Base-by-base conservation (phyloP, 1,140 invertebrate genomes). In the Cydia pomonella region DNA sequence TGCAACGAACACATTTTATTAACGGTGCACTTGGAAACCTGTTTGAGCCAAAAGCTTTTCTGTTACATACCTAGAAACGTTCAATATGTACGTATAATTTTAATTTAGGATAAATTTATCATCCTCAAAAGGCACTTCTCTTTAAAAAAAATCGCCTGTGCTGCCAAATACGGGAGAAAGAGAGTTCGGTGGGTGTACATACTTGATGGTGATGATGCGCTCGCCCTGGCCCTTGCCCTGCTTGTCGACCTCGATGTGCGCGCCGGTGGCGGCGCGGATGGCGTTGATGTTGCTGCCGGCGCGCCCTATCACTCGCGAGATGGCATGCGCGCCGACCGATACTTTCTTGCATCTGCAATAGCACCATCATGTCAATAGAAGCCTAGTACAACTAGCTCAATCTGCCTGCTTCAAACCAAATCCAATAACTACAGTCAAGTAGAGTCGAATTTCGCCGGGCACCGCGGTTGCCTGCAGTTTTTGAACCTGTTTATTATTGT, bases 231-330 rank as follows among this genome's bases (percentile, higher is more conserved):
- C 97, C 94, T 99, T 99, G 85, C 96, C 96, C 93, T 98, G 97
- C 88, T 99, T 99, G 89, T 99, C 98, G 1, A 99, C 97, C 93
- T 99, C 98, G 85, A 99, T 99, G 87, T 99, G 97, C 4, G 98
- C 98, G 72, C 98, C 98, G 16, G 98, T 99, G 25, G 97, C 96
- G 76, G 97, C 96, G 77, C 98, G 94, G 84, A 99, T 99, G 6
- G 98, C 97, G 94, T 99, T 99, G 80, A 99, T 99, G 93, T 99
- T 99, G 92, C 97, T 98, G 23, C 98, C 98, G 21, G 97, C 98
- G 84, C 98, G 95, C 1, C 98, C 98, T 87, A 99, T 99, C 0
- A 99, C 98, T 76, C 98, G 94, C 80, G 98, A 98, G 69, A 99
- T 99, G 62, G 98, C 98, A 92, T 97, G 97, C 18, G 98, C 95